Base-by-base conservation (phyloP, 2,797 vertebrate species). In the Syngnathus acus region DNA sequence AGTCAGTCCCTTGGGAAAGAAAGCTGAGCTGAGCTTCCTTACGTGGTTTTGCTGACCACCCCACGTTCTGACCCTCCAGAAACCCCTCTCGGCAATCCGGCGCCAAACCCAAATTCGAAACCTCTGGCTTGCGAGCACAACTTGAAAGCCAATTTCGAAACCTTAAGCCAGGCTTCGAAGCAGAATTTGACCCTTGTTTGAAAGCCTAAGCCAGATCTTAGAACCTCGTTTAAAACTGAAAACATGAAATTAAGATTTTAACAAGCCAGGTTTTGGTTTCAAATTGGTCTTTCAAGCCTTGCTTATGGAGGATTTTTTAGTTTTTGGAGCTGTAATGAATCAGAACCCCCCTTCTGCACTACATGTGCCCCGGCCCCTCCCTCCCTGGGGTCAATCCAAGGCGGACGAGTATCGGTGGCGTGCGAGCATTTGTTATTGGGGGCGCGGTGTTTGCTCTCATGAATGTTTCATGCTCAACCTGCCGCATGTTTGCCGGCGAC, bases 381-480 rank as follows among this genome's bases (percentile, higher is more conserved):
- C 10, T 11, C 53, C 5, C 21, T 21, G 11, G 32, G 55, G 32
- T 58, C 55, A 58, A 58, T 58, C 55, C 37, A 14, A 58, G 55
- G 55, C 16, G 55, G n/a, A 53, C 14, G 32, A 58, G 6, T 16
- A 7, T 16, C 6, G 16, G 16, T 6, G 14, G 53, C 23, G 23
- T 16, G 53, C 7, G 38, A 13, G 10, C n/a, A 11, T 42, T 42
- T 45, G 60, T 26, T 42, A 16, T 42, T 8, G 40, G 13, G 60
- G 5, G 60, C n/a, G 40, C 13, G 60, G 42, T 42, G 60, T 62
- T 45, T 45, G 60, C 60, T 26, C 60, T 62, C 60, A 62, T 62
- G 60, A 23, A 62, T 62, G 21, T 62, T 62, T 62, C 60, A 62
- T 62, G 21, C 40, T 9, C 60, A 62, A 62, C 60, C 60, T 45